Evolutionary conservation across 2,113 vertebrate species (phyloP).

Genomic region (Sula dactylatra): DNA sequence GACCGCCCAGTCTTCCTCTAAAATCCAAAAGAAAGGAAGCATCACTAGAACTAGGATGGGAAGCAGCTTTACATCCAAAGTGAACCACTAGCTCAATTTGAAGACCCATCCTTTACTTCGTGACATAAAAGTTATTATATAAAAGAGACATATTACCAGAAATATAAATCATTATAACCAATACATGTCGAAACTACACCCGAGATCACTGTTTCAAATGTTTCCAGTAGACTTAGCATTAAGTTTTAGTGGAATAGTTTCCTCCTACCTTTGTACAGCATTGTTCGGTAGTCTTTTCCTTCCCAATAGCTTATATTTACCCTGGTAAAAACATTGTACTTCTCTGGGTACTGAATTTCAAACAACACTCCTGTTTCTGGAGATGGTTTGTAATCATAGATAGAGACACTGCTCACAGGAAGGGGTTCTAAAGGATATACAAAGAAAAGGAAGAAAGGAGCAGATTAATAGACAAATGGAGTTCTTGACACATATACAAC

Average conservation of each 20-base stretch:
- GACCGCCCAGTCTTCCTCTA: background rate
- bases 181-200: background rate
- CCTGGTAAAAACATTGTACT: conserved; percentile 88
- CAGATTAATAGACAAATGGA: background rate
- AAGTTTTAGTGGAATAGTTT: background rate
- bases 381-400: conserved; percentile 88
- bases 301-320: conserved; percentile 97
- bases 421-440: conserved; percentile 81
- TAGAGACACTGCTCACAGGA: conserved; percentile 83
- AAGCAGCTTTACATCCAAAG: background rate
- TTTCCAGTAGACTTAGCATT: background rate
- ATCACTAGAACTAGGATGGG: background rate
- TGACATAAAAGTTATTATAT: background rate
- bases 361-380: conserved; percentile 95
- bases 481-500: background rate
- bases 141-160: background rate
- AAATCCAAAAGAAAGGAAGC: background rate
- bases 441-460: background rate
- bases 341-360: conserved; percentile 86
- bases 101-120: background rate
- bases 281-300: conserved; percentile 81
- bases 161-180: background rate
- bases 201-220: background rate
- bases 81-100: background rate
- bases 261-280: conserved; percentile 91